Evolutionary conservation across 2,797 vertebrate species (phyloP), one percentile per base, ranked within the genome.

Genomic region (Morus bassanus): DNA sequence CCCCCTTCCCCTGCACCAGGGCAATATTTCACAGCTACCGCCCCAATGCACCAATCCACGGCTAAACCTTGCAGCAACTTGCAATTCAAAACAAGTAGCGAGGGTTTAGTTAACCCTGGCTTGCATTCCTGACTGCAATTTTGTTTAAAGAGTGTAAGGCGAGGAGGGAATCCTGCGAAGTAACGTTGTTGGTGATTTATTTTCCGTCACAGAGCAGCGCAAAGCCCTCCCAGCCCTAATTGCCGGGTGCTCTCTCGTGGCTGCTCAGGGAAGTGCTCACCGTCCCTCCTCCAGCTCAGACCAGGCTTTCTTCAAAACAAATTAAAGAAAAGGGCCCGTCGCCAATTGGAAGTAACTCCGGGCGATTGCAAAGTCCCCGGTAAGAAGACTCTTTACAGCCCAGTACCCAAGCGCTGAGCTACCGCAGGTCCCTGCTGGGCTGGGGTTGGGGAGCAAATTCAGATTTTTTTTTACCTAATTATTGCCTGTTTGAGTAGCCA

Each of bases 211-310:
- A n/a, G 83, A 79, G 89, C 53, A 11, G 51, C 15, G 19, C 41
- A 5, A 25, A 80, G 78, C 68, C 6, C 43, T 94, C 85, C 79
- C 89, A 94, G 97, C 91, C 94, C 97, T 72, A 97, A 98, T 97
- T 98, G 97, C 97, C 96, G 97, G 98, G 18, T 98, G 98, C 98
- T 98, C 98, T 98, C 98, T 98, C 96, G 98, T 98, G 98, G 98
- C 95, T 97, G 96, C 84, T 96, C 15, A 13, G 95, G 97, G 98
- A 98, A 98, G 84, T 97, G 98, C 98, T 85, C 69, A 1, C 15
- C 16, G 30, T 73, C n/a, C 50, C 51, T 65, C 22, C 41, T 33
- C 3, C 70, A 37, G 64, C 59, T 89, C 64, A 0, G 2, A 14
- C 8, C 64, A 6, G 78, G 0, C 54, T 50, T 63, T 7, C 84